Conservation (phyloP, 2,888 invertebrate genomes). For the Busseola fusca region DNA sequence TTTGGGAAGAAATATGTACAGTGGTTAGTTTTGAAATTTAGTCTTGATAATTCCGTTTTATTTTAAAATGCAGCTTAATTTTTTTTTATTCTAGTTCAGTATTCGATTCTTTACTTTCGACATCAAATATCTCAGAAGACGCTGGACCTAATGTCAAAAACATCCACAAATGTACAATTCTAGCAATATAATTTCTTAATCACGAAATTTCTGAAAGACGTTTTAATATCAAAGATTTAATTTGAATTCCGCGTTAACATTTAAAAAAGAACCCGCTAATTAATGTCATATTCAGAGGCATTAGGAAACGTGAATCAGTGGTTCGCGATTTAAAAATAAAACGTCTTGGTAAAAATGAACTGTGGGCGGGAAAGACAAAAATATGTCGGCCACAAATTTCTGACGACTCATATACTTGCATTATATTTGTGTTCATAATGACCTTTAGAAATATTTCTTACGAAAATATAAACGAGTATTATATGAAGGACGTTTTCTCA, state of each 20-base stretch:
- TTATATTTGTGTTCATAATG: conserved; percentile 58
- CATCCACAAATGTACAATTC: neutral
- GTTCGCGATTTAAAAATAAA: conserved; percentile 60
- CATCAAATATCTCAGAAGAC: neutral
- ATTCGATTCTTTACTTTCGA: neutral
- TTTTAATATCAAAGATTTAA: conserved; percentile 17
- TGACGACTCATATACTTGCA: conserved; percentile 57
- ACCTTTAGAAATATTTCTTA: conserved; percentile 57
- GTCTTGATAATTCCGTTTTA: neutral
- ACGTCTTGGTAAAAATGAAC: conserved; percentile 51
- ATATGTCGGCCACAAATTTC: conserved; percentile 58
- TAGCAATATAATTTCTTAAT: conserved; percentile 1
- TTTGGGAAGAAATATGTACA: neutral
- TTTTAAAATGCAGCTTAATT: neutral
- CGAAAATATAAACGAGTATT: conserved; percentile 43
- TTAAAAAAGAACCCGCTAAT: conserved; percentile 52
- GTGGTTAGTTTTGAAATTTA: neutral
- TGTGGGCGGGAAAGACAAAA: conserved; percentile 60
- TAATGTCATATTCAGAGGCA: conserved; percentile 59
- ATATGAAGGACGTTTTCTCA: conserved; percentile 20
- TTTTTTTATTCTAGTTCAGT: neutral
- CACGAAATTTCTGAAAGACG: neutral
- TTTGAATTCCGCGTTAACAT: conserved; percentile 43
- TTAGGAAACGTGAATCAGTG: conserved; percentile 62
- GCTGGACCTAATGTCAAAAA: neutral